These are phyloP conservation scores for Eptatretus burgeri DNA, from an alignment of 2,113 vertebrate species.

Conservation along the genomic window DNA sequence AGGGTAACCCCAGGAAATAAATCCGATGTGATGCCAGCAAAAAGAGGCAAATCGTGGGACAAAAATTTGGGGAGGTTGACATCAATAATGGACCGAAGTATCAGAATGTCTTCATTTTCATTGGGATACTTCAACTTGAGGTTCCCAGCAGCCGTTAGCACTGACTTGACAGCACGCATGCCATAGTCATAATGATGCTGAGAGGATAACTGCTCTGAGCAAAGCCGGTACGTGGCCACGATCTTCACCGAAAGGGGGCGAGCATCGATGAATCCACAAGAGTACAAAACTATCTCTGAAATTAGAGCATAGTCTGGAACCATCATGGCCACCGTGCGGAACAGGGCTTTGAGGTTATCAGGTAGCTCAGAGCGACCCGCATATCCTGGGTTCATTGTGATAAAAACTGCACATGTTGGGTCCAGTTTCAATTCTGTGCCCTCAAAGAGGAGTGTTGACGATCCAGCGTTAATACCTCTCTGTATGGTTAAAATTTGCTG, in stretches of 20 bases:
- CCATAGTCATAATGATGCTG: constrained; percentile 66
- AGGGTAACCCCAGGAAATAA: constrained; percentile 51
- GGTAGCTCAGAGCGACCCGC: constrained; percentile 57
- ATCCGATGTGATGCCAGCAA: constrained; percentile 68
- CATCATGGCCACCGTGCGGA: constrained; percentile 71
- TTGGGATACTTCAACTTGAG: constrained; percentile 46
- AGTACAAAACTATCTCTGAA: constrained; percentile 62
- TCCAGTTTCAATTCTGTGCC: constrained; percentile 47
- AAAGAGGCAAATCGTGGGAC: constrained; percentile 49
- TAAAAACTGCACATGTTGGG: constrained; percentile 54
- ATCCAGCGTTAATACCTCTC: constrained; percentile 45
- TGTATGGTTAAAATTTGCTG: constrained; percentile 80
- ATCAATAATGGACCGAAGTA: constrained; percentile 55
- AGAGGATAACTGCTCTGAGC: constrained; percentile 47
- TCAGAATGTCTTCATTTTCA: constrained; percentile 53
- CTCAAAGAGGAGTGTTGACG: constrained; percentile 37
- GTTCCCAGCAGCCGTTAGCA: constrained; percentile 51
- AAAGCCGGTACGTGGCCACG: constrained; percentile 44
- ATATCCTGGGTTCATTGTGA: constrained; percentile 76
- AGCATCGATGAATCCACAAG: constrained; percentile 48
- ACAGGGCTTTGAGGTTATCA: constrained; percentile 66
- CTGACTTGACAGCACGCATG: constrained; percentile 62
- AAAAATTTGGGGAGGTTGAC: constrained; percentile 66
- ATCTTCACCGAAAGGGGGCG: constrained; percentile 52
- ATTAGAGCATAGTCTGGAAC: constrained; percentile 74